phyloP scores from a whole-genome alignment of 2,888 invertebrate species.

The Operophtera brumata region DNA sequence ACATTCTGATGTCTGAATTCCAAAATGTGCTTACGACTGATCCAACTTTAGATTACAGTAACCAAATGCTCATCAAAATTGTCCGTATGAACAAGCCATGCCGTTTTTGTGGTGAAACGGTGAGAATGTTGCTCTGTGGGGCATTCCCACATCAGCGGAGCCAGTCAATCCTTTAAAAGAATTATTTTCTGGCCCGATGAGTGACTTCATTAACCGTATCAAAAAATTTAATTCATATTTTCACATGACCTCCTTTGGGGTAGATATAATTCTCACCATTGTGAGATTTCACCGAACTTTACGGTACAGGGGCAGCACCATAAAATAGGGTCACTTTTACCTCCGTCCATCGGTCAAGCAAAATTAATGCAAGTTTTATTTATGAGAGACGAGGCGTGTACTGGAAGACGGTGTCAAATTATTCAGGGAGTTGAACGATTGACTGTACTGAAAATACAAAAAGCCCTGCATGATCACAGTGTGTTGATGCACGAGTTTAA shows the following conservation, averaged over 20 bases:
- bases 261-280: conserved; percentile 21
- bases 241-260: conserved; percentile 45
- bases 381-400: conserved; percentile 35
- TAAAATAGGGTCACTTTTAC: conserved; percentile 3
- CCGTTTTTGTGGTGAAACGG: conserved; percentile 36
- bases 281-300: conserved; percentile 13
- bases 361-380: conserved; percentile 37
- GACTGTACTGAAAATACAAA: conserved; percentile 38
- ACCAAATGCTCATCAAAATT: neutral
- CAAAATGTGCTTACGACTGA: neutral
- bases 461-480: conserved; percentile 37
- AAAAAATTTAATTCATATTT: conserved; percentile 42
- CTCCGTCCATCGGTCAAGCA: neutral
- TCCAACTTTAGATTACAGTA: neutral
- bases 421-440: conserved; percentile 35
- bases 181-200: conserved; percentile 32
- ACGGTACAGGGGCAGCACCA: conserved; percentile 28
- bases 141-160: conserved; percentile 45
- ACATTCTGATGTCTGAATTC: too few relatives aligned
- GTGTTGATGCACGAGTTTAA: conserved; percentile 38
- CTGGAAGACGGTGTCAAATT: conserved; percentile 31
- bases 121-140: conserved; percentile 55
- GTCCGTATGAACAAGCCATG: neutral
- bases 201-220: conserved; percentile 38
- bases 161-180: conserved; percentile 50